phyloP scores from a whole-genome alignment of 2,113 vertebrate species.

The Atlantisia rogersi region DNA sequence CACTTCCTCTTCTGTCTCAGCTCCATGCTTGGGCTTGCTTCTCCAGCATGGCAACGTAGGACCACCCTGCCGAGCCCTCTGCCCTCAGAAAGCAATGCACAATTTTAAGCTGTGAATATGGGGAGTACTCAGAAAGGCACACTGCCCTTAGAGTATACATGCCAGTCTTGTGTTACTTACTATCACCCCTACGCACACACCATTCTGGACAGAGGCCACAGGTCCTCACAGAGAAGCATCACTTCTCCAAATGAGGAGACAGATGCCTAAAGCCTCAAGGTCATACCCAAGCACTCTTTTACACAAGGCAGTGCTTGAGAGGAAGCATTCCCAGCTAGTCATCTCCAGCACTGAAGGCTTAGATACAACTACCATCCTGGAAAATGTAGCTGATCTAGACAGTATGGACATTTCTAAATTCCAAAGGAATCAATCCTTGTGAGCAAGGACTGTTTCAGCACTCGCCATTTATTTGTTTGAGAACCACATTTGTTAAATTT shows the following conservation, averaged over 20 bases:
- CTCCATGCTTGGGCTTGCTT: not conserved
- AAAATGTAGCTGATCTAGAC: not conserved
- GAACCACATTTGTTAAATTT: not conserved
- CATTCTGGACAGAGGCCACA: not conserved
- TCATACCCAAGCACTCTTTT: not conserved
- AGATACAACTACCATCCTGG: not conserved
- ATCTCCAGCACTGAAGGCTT: not conserved
- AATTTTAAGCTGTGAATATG: not conserved
- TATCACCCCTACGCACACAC: not conserved
- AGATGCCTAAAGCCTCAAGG: not conserved
- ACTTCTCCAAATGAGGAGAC: not conserved
- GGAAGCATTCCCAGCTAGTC: not conserved
- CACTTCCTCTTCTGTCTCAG: not conserved
- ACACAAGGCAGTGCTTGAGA: not conserved
- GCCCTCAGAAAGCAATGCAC: not conserved
- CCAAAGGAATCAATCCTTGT: not conserved
- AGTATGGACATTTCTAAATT: not conserved
- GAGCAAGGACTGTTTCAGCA: not conserved
- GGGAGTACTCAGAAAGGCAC: rapidly evolving
- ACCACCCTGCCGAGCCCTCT: not conserved
- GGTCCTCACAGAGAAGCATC: not conserved
- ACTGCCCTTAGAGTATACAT: not conserved
- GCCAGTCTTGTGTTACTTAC: not conserved
- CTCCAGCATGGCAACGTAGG: not conserved
- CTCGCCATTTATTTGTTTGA: not conserved